Conservation (phyloP, 2,113 vertebrate species). For the Lagopus leucura region DNA sequence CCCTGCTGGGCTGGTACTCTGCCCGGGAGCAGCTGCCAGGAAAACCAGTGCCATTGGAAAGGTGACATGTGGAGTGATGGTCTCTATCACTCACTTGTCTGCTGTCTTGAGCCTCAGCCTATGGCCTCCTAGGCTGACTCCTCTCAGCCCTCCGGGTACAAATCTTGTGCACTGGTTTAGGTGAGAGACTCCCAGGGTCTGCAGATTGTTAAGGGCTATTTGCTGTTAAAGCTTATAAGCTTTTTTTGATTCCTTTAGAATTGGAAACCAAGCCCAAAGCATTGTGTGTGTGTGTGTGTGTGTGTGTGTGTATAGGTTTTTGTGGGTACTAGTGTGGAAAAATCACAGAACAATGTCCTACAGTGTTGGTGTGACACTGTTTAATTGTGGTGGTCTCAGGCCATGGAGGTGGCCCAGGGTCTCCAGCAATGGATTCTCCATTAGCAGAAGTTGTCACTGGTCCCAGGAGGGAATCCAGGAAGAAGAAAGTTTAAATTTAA, state of each 20-base stretch:
- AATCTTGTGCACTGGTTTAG: background rate
- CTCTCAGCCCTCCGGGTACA: background rate
- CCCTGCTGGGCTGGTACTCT: background rate
- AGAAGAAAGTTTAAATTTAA: background rate
- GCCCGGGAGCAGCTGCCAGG: background rate
- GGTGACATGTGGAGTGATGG: background rate
- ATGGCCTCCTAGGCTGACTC: background rate
- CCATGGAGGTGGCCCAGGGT: background rate
- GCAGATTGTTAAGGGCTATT: slow-evolving; percentile 54
- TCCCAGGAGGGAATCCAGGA: background rate
- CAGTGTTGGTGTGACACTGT: background rate
- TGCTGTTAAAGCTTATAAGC: slow-evolving; percentile 5
- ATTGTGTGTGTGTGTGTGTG: background rate
- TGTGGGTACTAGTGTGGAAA: background rate
- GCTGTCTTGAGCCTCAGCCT: background rate
- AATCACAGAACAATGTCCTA: background rate
- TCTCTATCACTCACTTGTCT: background rate
- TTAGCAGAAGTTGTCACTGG: background rate
- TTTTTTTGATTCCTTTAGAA: slow-evolving; percentile 5
- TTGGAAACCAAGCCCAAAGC: slow-evolving; percentile 28
- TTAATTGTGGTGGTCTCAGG: background rate
- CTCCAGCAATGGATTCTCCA: fast-evolving
- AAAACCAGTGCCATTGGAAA: background rate
- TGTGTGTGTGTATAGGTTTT: background rate
- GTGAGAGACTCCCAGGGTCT: background rate